These are phyloP conservation scores for Micrasema minimum DNA, from an alignment of 1,140 invertebrate genomes.

Conservation along the genomic window DNA sequence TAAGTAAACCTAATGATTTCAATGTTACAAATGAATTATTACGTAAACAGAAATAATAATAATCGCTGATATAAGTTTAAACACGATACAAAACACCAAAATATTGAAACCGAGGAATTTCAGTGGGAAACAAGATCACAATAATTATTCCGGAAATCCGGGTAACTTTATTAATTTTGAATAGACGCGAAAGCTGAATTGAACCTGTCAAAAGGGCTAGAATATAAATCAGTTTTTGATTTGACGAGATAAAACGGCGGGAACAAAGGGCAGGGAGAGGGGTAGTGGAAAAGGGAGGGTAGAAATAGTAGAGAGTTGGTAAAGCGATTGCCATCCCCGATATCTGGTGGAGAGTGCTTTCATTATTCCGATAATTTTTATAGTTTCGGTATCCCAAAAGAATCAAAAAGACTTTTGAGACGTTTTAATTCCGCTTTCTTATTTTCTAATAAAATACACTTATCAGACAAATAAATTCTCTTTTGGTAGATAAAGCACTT, in stretches of 20 bases:
- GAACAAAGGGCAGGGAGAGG: slow-evolving; percentile 2
- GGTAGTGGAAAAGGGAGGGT: neutral
- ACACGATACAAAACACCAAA: too few relatives aligned
- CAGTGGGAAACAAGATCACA: too few relatives aligned
- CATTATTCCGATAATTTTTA: slow-evolving; percentile 9
- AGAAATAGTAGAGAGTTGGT: neutral
- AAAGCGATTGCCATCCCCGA: neutral
- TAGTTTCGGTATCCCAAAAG: neutral
- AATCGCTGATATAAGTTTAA: too few relatives aligned
- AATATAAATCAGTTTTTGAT: slow-evolving; percentile 33
- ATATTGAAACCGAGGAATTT: too few relatives aligned
- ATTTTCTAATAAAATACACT: neutral
- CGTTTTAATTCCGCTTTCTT: too few relatives aligned
- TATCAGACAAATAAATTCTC: neutral
- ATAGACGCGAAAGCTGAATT: slow-evolving; percentile 29
- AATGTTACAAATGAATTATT: too few relatives aligned
- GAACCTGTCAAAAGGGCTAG: slow-evolving; percentile 19
- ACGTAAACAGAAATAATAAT: too few relatives aligned
- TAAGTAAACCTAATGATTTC: too few relatives aligned
- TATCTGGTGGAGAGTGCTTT: neutral
- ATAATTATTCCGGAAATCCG: slow-evolving; percentile 14
- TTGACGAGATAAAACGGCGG: slow-evolving; percentile 32
- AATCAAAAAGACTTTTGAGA: too few relatives aligned
- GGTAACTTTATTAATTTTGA: slow-evolving; percentile 31
- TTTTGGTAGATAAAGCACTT: slow-evolving; percentile 5